phyloP scores from a whole-genome alignment of 2,888 invertebrate genomes.

The Papilio protenor region DNA sequence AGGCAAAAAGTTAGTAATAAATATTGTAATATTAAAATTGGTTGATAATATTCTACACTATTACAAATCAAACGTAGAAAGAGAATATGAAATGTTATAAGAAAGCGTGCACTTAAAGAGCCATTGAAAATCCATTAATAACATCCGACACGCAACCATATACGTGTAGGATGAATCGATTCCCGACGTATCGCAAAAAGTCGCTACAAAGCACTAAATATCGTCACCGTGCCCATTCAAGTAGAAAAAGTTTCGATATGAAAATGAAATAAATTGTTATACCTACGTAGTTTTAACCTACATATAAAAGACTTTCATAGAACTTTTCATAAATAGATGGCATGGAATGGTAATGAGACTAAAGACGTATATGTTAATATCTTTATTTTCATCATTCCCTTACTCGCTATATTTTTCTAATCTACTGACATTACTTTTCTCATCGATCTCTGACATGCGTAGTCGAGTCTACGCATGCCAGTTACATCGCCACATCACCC shows the following conservation, averaged over 20 bases:
- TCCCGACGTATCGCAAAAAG: constrained; percentile 32
- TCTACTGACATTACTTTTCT: too few species aligned
- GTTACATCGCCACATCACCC: too few species aligned
- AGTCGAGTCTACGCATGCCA: too few species aligned
- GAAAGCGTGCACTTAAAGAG: constrained; percentile 24
- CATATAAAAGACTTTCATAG: background rate
- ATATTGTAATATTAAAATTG: too few species aligned
- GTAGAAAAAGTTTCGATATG: constrained; percentile 23
- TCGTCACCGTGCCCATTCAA: constrained; percentile 9
- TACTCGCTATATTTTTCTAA: too few species aligned
- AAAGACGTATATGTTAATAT: too few species aligned
- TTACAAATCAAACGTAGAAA: constrained; percentile 54
- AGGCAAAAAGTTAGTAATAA: too few species aligned
- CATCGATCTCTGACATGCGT: too few species aligned
- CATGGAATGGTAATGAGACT: too few species aligned
- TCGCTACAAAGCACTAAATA: constrained; percentile 30
- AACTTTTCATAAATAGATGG: background rate
- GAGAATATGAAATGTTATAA: constrained; percentile 15
- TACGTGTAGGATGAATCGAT: constrained; percentile 33
- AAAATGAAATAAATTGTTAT: background rate
- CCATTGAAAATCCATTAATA: constrained; percentile 38
- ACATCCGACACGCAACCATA: constrained; percentile 35
- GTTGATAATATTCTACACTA: too few species aligned
- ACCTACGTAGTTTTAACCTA: background rate
- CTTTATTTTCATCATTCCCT: too few species aligned